These are phyloP conservation scores for Phallusia fumigata DNA, from an alignment of 23 tunicate genomes.

Conservation along the genomic window DNA sequence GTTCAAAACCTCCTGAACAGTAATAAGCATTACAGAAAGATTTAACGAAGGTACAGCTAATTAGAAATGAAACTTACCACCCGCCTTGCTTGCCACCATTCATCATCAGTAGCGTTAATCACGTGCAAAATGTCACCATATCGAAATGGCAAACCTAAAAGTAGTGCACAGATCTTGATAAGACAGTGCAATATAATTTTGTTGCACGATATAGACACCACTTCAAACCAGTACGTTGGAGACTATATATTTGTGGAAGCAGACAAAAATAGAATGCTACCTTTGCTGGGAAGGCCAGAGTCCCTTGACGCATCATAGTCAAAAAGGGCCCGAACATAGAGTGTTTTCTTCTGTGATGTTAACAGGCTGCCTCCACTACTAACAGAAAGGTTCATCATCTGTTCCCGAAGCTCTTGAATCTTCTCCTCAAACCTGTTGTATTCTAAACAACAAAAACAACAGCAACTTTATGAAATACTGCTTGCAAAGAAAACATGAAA, in stretches of 20 bases:
- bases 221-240: not conserved
- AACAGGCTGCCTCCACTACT: constrained; percentile 82
- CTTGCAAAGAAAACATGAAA: no score
- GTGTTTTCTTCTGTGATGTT: constrained; percentile 82
- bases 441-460: constrained; percentile 22
- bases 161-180: no score
- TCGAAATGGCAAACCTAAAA: constrained; percentile 86
- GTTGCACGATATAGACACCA: not conserved
- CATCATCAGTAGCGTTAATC: constrained; percentile 95
- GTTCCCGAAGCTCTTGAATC: constrained; percentile 85
- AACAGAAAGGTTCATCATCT: constrained; percentile 74
- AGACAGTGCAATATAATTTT: not conserved
- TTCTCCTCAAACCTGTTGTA: constrained; percentile 86
- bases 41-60: no score
- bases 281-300: constrained; percentile 96
- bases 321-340: constrained; percentile 89
- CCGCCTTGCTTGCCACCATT: constrained; percentile 99
- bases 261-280: constrained; percentile 20
- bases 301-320: constrained; percentile 91
- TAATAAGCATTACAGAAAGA: no score
- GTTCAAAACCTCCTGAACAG: no score
- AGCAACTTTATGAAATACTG: no score
- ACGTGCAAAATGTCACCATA: constrained; percentile 98
- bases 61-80: constrained; percentile 72
- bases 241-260: not conserved